A percentile compares a stretch with the other conserved stretches of the same genome.
Conservation (phyloP, 2,888 invertebrate genomes). For the Coecobrya sp. region DNA sequence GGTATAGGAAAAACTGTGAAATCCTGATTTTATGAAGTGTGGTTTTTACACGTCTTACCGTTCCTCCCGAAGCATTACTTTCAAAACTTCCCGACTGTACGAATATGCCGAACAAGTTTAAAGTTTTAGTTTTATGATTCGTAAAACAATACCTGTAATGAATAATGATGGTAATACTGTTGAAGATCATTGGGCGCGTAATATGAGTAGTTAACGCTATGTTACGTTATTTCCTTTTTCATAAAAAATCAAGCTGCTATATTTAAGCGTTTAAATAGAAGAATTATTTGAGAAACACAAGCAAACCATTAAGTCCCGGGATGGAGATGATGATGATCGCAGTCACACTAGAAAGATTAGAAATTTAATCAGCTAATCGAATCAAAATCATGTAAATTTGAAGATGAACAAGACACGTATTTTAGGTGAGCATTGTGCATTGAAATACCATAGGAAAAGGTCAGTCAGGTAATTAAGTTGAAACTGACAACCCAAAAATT, state of each 20-base stretch:
- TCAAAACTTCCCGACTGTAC: slow-evolving; percentile 53
- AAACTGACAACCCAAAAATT: too few relatives aligned
- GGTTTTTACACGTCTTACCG: slow-evolving; percentile 50
- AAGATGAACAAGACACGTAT: slow-evolving; percentile 13
- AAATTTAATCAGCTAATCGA: slow-evolving; percentile 30
- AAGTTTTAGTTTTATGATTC: neutral
- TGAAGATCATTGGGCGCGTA: slow-evolving; percentile 52
- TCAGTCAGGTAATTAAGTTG: neutral
- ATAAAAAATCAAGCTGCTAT: neutral
- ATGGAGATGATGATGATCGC: neutral
- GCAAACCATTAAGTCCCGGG: neutral
- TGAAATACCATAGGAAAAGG: neutral
- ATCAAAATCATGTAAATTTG: slow-evolving; percentile 5
- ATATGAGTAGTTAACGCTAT: slow-evolving; percentile 28
- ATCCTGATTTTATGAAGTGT: slow-evolving; percentile 60
- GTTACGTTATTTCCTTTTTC: slow-evolving; percentile 1
- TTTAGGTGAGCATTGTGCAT: neutral
- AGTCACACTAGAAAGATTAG: neutral
- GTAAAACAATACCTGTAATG: neutral
- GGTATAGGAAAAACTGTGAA: slow-evolving; percentile 60
- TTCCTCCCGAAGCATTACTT: slow-evolving; percentile 56
- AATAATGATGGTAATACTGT: slow-evolving; percentile 31
- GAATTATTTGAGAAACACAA: neutral
- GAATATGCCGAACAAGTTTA: neutral
- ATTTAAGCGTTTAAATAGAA: neutral